Evolutionary conservation across 2,888 invertebrate species (phyloP), one percentile per base, ranked within the genome.

Genomic region (Latrodectus elegans): DNA sequence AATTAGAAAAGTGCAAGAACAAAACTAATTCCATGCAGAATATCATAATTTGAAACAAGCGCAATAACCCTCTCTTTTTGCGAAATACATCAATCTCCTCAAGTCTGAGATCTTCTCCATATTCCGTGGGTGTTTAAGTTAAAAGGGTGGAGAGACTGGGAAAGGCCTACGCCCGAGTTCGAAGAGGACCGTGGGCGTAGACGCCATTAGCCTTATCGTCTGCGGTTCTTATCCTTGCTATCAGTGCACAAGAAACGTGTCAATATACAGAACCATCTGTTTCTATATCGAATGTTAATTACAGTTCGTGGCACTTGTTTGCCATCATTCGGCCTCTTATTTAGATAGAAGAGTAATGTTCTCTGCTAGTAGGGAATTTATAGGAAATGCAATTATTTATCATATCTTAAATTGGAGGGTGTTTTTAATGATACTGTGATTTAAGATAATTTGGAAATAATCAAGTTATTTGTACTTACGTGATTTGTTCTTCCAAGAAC

Each of bases 231-330:
- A 52, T 14, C 78, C 38, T 60, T 38, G 38, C 52, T 53, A 73
- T n/a, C 55, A 70, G 51, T 67, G 73, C 60, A 26, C 51, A 49
- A 9, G 64, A 72, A 80, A 73, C 52, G 65, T 86, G 86, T 86
- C 86, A 86, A 86, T 81, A 86, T 81, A 86, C 80, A 86, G 53
- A 64, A 81, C 75, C 86, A 86, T 86, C 86, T 86, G 86, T 81
- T 86, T 71, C 38, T 70, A 71, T 60, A 70, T 80, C 73, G 49
- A 78, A 74, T 73, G 71, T 65, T 84, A 84, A 84, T 84, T 78
- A 73, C 68, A 17, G 60, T 60, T 67, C 73, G 17, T 49, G 53
- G 71, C 60, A 70, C 70, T 70, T 52, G 51, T 70, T 51, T 26
- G 73, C 17, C 51, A 4, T 12, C 60, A 52, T 17, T 51, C 64